These are phyloP conservation scores for Buathra laborator DNA, from an alignment of 2,888 invertebrate genomes.

Conservation along the genomic window DNA sequence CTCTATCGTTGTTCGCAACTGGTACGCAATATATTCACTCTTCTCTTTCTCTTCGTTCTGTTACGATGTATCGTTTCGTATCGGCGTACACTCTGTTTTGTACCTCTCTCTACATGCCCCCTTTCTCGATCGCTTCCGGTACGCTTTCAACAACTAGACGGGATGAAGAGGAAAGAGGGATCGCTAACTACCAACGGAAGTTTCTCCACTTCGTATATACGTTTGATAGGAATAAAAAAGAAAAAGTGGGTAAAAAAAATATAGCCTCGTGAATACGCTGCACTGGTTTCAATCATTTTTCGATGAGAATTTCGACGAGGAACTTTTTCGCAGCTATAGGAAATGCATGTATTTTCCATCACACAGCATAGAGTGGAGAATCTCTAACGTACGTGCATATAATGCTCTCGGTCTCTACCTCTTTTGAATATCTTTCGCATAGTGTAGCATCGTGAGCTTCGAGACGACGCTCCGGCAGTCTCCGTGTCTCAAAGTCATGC, in stretches of 20 bases:
- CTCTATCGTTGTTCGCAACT: conserved; percentile 36
- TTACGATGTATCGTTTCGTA: conserved; percentile 50
- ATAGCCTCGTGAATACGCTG: neutral
- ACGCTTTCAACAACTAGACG: conserved; percentile 65
- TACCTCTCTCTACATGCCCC: neutral
- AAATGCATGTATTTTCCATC: conserved; percentile 39
- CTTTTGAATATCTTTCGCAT: conserved; percentile 46
- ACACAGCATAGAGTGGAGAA: conserved; percentile 42
- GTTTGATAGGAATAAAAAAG: conserved; percentile 18
- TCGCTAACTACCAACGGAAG: conserved; percentile 63
- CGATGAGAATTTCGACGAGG: neutral
- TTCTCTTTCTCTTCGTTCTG: conserved; percentile 16
- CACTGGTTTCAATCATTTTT: conserved; percentile 26
- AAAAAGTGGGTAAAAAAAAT: conserved; percentile 2
- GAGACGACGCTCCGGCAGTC: conserved; percentile 14
- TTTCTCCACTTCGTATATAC: conserved; percentile 33
- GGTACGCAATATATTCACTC: neutral
- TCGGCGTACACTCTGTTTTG: neutral
- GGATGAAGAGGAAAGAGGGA: conserved; percentile 16
- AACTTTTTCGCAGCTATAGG: conserved; percentile 7
- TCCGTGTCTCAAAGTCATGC: conserved; percentile 65
- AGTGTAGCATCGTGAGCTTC: conserved; percentile 50
- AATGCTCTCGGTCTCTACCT: conserved; percentile 53
- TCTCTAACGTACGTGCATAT: conserved; percentile 74
- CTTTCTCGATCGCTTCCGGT: conserved; percentile 63